A percentile compares a stretch with the other conserved stretches of the same genome.
Conservation (phyloP, 1,140 invertebrate genomes). For the Choristoneura fumiferana region DNA sequence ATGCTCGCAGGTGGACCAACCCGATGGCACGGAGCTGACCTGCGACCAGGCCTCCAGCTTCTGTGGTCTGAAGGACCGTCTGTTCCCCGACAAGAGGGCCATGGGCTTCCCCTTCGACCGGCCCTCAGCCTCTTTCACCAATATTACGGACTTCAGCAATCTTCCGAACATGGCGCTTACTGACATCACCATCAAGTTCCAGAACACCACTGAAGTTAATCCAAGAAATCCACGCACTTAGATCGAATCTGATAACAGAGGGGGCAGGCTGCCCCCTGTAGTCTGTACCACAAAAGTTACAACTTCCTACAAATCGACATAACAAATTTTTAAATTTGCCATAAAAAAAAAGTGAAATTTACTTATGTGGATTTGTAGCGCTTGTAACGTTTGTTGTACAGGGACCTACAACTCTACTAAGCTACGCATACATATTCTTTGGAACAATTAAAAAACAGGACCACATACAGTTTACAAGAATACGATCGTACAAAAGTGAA, state of each 20-base stretch:
- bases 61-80: constrained; percentile 83
- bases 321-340: too few species aligned
- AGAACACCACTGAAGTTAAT: constrained; percentile 56
- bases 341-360: too few species aligned
- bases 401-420: too few species aligned
- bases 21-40: constrained; percentile 67
- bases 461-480: too few species aligned
- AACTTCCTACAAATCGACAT: too few species aligned
- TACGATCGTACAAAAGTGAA: too few species aligned
- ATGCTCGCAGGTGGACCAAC: constrained; percentile 76
- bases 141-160: constrained; percentile 79
- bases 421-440: too few species aligned
- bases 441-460: too few species aligned
- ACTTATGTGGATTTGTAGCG: too few species aligned
- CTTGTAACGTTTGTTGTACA: too few species aligned
- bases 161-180: constrained; percentile 79
- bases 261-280: too few species aligned
- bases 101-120: constrained; percentile 88
- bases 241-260: too few species aligned
- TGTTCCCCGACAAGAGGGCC: constrained; percentile 82
- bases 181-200: constrained; percentile 72
- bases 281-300: neutral
- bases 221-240: constrained; percentile 54
- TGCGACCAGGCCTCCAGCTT: constrained; percentile 84
- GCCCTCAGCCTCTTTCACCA: constrained; percentile 74